These are phyloP conservation scores for Danio jaintianensis DNA, from an alignment of 2,797 vertebrate genomes.

Conservation along the genomic window DNA sequence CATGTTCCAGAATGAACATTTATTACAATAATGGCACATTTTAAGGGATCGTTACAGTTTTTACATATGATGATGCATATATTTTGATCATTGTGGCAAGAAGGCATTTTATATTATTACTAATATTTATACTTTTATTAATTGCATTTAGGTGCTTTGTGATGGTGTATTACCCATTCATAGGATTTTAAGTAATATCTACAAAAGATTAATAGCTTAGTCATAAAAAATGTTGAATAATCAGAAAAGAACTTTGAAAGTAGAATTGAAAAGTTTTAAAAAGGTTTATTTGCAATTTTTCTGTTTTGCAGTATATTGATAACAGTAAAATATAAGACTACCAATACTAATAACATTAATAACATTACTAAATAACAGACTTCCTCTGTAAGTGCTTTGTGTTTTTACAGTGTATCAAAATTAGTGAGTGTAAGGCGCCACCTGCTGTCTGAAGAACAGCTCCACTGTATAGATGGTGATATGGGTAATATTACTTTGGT, in stretches of 20 bases:
- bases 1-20: not conserved
- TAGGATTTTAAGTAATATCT: no score
- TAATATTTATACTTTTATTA: no score
- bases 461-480: not conserved
- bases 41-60: not conserved
- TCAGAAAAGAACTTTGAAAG: not conserved
- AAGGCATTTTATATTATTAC: no score
- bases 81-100: not conserved
- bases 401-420: not conserved
- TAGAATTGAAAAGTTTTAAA: not conserved
- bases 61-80: no score
- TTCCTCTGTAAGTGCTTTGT: not conserved
- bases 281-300: not conserved
- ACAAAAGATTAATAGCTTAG: not conserved
- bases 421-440: slow-evolving; percentile 18
- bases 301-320: not conserved
- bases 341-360: no score
- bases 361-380: not conserved
- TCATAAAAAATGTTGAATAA: not conserved
- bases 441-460: slow-evolving; percentile 7
- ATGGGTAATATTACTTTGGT: no score
- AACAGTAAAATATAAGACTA: not conserved
- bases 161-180: no score
- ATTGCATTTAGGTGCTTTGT: no score
- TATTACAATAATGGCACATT: not conserved